Conservation (phyloP, 1,140 invertebrate genomes). For the Leptestheria dahalacensis region DNA sequence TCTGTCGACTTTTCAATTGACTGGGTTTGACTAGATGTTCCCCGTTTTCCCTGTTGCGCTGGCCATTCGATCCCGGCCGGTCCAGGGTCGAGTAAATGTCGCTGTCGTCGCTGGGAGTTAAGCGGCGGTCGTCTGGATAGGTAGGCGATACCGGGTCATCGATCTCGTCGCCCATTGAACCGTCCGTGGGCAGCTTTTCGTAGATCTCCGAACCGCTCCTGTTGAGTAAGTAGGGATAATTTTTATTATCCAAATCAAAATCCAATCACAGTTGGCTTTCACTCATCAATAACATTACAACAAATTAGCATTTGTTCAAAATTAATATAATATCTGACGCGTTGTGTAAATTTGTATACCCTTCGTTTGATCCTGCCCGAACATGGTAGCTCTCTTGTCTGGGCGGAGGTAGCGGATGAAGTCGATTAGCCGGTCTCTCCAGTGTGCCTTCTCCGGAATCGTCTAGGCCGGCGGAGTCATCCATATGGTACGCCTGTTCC, state of each 20-base stretch:
- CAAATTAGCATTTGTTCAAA: too few species aligned
- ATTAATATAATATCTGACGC: too few species aligned
- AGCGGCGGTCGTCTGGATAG: conserved; percentile 29
- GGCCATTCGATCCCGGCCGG: conserved; percentile 23
- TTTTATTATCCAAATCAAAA: conserved; percentile 5
- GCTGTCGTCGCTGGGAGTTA: conserved; percentile 47
- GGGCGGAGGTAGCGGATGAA: conserved; percentile 42
- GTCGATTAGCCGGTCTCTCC: conserved; percentile 38
- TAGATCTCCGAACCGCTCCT: conserved; percentile 65
- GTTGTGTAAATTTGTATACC: too few species aligned
- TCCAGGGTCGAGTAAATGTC: conserved; percentile 49
- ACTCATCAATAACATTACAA: neutral
- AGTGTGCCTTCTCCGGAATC: conserved; percentile 53
- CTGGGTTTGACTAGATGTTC: conserved; percentile 37
- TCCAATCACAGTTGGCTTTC: too few species aligned
- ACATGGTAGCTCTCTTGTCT: conserved; percentile 29
- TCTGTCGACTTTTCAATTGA: conserved; percentile 33
- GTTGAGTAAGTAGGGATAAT: conserved; percentile 7
- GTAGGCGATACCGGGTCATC: conserved; percentile 33
- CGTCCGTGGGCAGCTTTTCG: conserved; percentile 51
- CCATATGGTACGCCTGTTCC: conserved; percentile 80
- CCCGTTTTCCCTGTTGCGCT: conserved; percentile 24
- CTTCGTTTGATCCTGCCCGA: conserved; percentile 29
- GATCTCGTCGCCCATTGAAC: conserved; percentile 31
- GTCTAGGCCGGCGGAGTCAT: conserved; percentile 47